Base-by-base conservation (phyloP, 2,888 invertebrate species). In the Caenorhabditis macrosperma region DNA sequence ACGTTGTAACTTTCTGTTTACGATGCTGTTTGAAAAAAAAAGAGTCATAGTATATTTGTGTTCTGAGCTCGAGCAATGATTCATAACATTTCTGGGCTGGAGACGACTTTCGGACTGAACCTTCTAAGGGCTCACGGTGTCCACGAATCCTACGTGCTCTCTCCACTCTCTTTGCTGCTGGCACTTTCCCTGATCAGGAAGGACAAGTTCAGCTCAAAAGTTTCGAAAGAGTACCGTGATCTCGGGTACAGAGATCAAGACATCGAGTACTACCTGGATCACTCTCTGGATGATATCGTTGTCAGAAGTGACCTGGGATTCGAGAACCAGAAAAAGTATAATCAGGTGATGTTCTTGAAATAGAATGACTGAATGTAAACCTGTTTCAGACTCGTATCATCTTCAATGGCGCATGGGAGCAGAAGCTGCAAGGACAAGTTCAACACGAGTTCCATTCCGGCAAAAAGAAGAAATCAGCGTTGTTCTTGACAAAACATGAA, bases 61-160 rank as follows among this genome's bases (percentile, higher is more conserved):
- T 69, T 61, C 48, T 54, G 60, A 52, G 35, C 68, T 60, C 30
- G 24, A 57, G 35, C 22, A n/a, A 61, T 69, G 69, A 26, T 44
- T 35, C 26, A 59, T 1, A 54, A 41, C 22, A 38, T 55, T 22
- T 28, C 44, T 30, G 69, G 69, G 20, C 22, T 69, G 3, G 69
- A 69, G 15, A 61, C 69, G 20, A 69, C 69, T 20, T 69, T 69
- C 30, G 69, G 69, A 1, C 5, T 69, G 2, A 26, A 69, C 20
- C 0, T 69, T 22, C 52, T 69, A 9, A 54, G 61, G 10, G 26
- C 60, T 1, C 17, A 50, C 15, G 60, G 44, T 1, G 7, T 15
- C 17, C 60, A 69, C n/a, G 30, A 60, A 6, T 33, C 59, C 0
- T 69, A 44, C 44, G 60, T 61, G 4, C 54, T 69, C 24, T 69